Evolutionary conservation across 2,113 vertebrate species (phyloP).

Genomic region (Macrotis lagotis): DNA sequence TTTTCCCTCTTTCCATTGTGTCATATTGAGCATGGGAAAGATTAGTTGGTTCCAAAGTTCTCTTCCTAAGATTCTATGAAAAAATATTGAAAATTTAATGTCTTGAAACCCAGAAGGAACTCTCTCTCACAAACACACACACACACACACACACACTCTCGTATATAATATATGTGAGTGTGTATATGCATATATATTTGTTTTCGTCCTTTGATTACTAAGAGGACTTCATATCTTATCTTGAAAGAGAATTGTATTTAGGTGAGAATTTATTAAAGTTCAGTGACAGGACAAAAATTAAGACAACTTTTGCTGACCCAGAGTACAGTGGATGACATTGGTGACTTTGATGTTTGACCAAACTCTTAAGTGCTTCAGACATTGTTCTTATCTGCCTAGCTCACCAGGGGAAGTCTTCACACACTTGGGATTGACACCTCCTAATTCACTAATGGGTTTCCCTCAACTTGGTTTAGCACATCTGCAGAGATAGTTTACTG

Average conservation of each 20-base stretch:
- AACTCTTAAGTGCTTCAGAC: not conserved
- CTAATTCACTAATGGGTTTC: not conserved
- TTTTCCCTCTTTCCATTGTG: not conserved
- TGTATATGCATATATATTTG: too few species aligned
- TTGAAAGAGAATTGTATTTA: too few species aligned
- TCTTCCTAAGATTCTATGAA: not conserved
- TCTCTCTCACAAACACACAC: not conserved
- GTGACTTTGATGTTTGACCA: too few species aligned
- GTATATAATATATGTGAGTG: not conserved
- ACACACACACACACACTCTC: not conserved
- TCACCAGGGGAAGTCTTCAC: not conserved
- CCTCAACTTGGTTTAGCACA: not conserved
- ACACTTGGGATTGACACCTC: not conserved
- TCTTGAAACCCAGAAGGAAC: not conserved
- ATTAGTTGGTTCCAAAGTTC: not conserved
- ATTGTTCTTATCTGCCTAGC: not conserved
- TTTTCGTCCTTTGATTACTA: too few species aligned
- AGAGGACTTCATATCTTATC: too few species aligned
- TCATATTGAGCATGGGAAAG: not conserved
- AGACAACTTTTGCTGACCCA: too few species aligned
- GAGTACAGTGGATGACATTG: too few species aligned
- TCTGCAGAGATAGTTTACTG: not conserved
- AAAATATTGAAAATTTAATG: not conserved
- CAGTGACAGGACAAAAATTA: too few species aligned
- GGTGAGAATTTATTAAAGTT: too few species aligned